These are phyloP conservation scores for Scortum barcoo DNA, from an alignment of 2,113 vertebrate species.

Conservation along the genomic window DNA sequence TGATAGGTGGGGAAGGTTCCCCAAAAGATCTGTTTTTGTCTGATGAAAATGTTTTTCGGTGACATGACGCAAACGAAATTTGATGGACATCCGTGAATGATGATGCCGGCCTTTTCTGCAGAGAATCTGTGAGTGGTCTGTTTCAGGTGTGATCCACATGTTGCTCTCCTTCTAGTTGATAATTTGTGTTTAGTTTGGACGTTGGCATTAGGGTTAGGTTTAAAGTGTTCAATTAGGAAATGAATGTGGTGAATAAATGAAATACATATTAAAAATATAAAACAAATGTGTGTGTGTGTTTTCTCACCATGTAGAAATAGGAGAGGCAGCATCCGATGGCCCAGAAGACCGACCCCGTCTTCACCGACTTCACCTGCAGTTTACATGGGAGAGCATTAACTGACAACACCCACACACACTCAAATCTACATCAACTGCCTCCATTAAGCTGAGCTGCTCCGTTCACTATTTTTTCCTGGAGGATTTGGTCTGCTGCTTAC, in stretches of 20 bases:
- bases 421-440: conserved; percentile 6
- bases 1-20: background rate
- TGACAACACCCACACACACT: background rate
- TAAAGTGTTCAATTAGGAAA: background rate
- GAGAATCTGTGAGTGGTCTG: background rate
- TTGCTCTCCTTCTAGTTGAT: background rate
- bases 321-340: conserved; percentile 96
- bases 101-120: background rate
- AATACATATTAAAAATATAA: background rate
- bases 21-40: conserved; percentile 1
- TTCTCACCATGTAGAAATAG: conserved; percentile 98
- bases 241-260: background rate
- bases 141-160: background rate
- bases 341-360: conserved; percentile 98
- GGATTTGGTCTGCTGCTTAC: conserved; percentile 8
- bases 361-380: conserved; percentile 94
- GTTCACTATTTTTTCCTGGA: background rate
- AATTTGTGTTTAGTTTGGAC: background rate
- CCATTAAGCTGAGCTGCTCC: conserved; percentile 3
- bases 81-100: conserved; percentile 19
- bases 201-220: background rate
- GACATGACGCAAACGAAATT: background rate
- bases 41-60: conserved; percentile 14
- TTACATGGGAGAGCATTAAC: conserved; percentile 12
- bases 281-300: background rate